Evolutionary conservation across 2,888 invertebrate genomes (phyloP), one percentile per base, ranked within the genome.

Genomic region (Parnassius smintheus): DNA sequence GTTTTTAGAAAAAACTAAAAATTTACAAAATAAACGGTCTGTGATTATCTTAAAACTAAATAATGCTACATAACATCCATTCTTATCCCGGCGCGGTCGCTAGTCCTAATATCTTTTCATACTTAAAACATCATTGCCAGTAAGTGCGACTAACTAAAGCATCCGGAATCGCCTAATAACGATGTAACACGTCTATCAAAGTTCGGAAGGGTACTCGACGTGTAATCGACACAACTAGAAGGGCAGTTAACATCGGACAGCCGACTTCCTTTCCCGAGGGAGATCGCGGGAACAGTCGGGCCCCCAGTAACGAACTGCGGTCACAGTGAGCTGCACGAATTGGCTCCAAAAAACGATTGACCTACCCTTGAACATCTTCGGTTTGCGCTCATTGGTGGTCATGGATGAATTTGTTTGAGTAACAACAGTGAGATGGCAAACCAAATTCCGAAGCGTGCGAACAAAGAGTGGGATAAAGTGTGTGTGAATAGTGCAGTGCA

Each of bases 241-340:
- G 90, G 88, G 88, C 91, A 85, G 83, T 89, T 88, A 90, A 76
- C 85, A 77, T 73, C 75, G 81, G 85, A 87, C 88, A 82, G 78
- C 72, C 81, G 70, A 81, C 85, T 86, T 91, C 91, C 91, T 85
- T 86, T 91, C 90, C 86, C 88, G 88, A 80, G 89, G 83, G 85
- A 83, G 55, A 63, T 55, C 78, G 78, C 72, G 70, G 73, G 70
- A 70, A 69, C 69, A 66, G 68, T 45, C 64, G 68, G 68, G 65
- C 66, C 67, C 74, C 71, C 77, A 78, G 78, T 77, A 65, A 65
- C 70, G 67, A 69, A 66, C 72, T 68, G 72, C 64, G 59, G 57
- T 13, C 64, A 53, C 53, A 49, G 53, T 1, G 59, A 60, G 56
- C 48, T 53, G 49, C 42, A 60, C 60, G 64, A 59, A n/a, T 22